phyloP scores from a whole-genome alignment of 2,888 invertebrate species.

The Rhorus exstirpatorius region DNA sequence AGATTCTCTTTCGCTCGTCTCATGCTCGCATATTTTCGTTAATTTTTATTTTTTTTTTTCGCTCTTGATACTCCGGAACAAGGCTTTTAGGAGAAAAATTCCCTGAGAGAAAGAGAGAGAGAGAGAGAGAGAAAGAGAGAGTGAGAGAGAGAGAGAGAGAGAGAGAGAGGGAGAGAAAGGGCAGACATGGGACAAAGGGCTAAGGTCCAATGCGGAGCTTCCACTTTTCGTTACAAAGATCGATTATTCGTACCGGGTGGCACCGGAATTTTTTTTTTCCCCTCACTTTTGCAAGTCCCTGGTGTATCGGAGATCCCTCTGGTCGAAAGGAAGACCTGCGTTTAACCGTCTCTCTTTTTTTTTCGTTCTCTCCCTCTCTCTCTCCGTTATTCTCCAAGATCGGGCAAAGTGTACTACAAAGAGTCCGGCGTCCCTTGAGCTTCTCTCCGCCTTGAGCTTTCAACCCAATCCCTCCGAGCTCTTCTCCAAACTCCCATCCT shows the following conservation, averaged over 20 bases:
- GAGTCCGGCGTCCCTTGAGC: slow-evolving; percentile 31
- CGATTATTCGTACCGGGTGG: slow-evolving; percentile 8
- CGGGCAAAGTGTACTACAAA: slow-evolving; percentile 35
- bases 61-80: not conserved
- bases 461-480: slow-evolving; percentile 8
- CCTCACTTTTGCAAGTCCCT: not conserved
- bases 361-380: not conserved
- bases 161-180: not conserved
- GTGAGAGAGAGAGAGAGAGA: not conserved
- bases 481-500: not conserved
- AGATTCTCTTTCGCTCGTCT: not conserved
- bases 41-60: slow-evolving; percentile 22
- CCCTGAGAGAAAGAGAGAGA: not conserved
- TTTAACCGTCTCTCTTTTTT: not conserved
- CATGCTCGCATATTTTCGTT: slow-evolving; percentile 28
- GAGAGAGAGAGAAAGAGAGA: not conserved
- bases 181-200: not conserved
- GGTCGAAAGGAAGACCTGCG: slow-evolving; percentile 13
- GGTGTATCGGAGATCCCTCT: not conserved
- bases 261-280: slow-evolving; percentile 12
- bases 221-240: not conserved
- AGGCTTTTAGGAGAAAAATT: not conserved
- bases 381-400: not conserved
- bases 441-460: slow-evolving; percentile 38
- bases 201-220: not conserved